These are phyloP conservation scores for Melanotus villosus DNA, from an alignment of 2,888 invertebrate genomes.

Conservation along the genomic window DNA sequence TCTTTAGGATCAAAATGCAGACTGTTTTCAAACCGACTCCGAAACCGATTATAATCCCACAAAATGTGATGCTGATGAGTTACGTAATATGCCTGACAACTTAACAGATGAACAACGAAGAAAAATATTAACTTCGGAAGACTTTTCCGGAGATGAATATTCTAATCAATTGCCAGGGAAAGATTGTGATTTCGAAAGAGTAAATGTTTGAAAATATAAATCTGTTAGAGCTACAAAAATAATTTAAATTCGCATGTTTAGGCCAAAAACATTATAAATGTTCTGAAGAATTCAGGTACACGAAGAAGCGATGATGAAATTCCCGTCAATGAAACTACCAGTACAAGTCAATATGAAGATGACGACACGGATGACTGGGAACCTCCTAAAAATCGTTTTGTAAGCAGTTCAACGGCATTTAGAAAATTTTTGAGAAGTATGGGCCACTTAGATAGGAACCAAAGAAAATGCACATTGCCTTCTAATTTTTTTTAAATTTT, in stretches of 20 bases:
- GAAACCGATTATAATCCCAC: neutral
- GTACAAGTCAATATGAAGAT: constrained; percentile 23
- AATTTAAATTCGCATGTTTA: neutral
- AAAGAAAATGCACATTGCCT: too few species aligned
- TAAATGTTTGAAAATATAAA: neutral
- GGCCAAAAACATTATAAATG: constrained; percentile 15
- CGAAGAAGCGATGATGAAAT: too few species aligned
- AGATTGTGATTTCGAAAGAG: constrained; percentile 26
- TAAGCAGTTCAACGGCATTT: constrained; percentile 62
- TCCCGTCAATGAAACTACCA: constrained; percentile 27
- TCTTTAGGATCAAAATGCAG: neutral
- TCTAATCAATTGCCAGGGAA: too few species aligned
- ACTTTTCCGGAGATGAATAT: constrained; percentile 25
- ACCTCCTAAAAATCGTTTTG: constrained; percentile 52
- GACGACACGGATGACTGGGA: constrained; percentile 45
- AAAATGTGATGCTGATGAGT: neutral
- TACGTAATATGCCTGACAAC: too few species aligned
- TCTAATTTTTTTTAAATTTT: too few species aligned
- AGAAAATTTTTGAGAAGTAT: constrained; percentile 58
- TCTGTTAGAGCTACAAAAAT: neutral
- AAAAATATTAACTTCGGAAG: constrained; percentile 17
- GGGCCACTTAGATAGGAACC: constrained; percentile 29
- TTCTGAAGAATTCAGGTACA: too few species aligned
- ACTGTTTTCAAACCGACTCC: neutral
- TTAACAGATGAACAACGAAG: constrained; percentile 41